A percentile compares a stretch with the other conserved stretches of the same genome.
These are phyloP conservation scores for Falco novaeseelandiae DNA, from an alignment of 2,797 vertebrate species.

Conservation along the genomic window DNA sequence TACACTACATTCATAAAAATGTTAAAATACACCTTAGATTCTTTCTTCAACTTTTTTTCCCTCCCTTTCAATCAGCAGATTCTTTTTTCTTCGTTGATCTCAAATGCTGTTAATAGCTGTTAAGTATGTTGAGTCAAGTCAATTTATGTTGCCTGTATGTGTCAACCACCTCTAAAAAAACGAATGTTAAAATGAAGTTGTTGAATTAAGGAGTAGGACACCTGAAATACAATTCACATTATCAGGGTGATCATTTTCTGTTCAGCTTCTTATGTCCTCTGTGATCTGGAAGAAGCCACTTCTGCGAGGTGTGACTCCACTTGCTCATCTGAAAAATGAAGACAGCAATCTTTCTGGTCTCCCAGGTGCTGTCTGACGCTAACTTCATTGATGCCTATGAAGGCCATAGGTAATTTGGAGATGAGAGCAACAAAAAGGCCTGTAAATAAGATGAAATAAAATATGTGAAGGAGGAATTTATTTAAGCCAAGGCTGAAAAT, in stretches of 20 bases:
- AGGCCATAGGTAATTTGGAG: neutral
- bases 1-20: neutral
- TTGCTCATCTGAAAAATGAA: slow-evolving; percentile 1
- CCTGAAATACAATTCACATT: neutral
- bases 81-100: neutral
- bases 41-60: neutral
- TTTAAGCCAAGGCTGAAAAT: neutral
- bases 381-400: neutral
- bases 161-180: neutral
- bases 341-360: neutral
- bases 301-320: neutral
- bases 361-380: neutral
- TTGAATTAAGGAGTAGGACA: neutral
- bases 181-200: neutral
- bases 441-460: slow-evolving; percentile 30
- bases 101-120: neutral
- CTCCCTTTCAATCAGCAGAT: neutral
- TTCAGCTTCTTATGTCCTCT: neutral
- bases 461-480: neutral
- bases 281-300: neutral
- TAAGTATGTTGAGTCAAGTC: neutral
- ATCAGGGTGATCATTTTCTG: neutral
- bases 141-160: neutral
- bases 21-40: neutral
- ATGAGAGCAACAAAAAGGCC: neutral